Evolutionary conservation across 2,888 invertebrate species (phyloP).

Genomic region (Philopedon plagiatum): DNA sequence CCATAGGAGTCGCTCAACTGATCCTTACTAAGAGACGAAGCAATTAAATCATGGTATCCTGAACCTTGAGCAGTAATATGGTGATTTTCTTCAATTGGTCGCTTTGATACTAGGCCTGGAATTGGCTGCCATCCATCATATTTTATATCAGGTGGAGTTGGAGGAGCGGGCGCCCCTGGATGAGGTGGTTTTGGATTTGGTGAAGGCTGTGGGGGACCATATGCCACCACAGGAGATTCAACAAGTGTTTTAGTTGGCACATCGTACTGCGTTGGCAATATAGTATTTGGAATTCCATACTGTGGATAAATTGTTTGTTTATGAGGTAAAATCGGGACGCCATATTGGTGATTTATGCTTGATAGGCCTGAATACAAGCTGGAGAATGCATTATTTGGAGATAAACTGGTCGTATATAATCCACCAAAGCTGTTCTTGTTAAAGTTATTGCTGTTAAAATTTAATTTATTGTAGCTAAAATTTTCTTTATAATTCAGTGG

Average conservation of each 20-base stretch:
- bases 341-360: conserved; percentile 51
- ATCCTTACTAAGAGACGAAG: conserved; percentile 58
- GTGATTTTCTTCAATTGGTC: conserved; percentile 57
- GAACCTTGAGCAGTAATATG: conserved; percentile 66
- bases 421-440: conserved; percentile 29
- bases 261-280: conserved; percentile 64
- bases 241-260: conserved; percentile 64
- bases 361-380: conserved; percentile 48
- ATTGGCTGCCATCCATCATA: conserved; percentile 93
- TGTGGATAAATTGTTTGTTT: conserved; percentile 46
- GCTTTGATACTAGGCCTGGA: conserved; percentile 74
- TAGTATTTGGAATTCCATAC: conserved; percentile 51
- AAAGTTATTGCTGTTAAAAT: conserved; percentile 38
- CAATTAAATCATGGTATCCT: conserved; percentile 61
- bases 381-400: conserved; percentile 26
- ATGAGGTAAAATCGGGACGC: conserved; percentile 50
- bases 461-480: conserved; percentile 53
- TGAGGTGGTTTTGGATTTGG: conserved; percentile 74
- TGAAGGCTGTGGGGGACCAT: conserved; percentile 75
- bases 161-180: conserved; percentile 81
- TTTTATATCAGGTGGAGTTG: conserved; percentile 81
- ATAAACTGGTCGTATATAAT: conserved; percentile 4
- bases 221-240: conserved; percentile 61
- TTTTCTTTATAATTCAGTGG: conserved; percentile 55
- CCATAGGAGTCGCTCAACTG: conserved; percentile 45